phyloP scores from a whole-genome alignment of 2,888 invertebrate species.

The Bombyx huttoni region DNA sequence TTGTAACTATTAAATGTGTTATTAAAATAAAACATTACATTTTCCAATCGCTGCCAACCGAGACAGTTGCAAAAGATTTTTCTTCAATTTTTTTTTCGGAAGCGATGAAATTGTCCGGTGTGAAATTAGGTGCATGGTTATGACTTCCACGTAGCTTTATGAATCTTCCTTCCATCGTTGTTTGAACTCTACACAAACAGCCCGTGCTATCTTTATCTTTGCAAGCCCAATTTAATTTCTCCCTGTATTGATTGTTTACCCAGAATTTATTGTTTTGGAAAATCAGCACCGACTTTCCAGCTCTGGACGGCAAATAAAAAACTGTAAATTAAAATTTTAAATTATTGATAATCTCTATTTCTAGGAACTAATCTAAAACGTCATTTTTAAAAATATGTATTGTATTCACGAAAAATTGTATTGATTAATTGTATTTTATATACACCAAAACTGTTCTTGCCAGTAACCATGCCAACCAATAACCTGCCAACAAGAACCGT shows the following conservation, averaged over 20 bases:
- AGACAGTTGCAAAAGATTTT: conserved; percentile 16
- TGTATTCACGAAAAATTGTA: too few relatives aligned
- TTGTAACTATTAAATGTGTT: too few relatives aligned
- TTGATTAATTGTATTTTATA: too few relatives aligned
- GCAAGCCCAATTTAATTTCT: conserved; percentile 63
- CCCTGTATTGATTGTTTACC: conserved; percentile 62
- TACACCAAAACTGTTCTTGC: too few relatives aligned
- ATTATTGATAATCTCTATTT: not conserved
- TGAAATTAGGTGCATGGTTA: conserved; percentile 55
- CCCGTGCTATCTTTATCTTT: conserved; percentile 55
- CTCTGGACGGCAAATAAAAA: conserved; percentile 59
- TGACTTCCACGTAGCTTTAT: conserved; percentile 51
- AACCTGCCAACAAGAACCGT: too few relatives aligned
- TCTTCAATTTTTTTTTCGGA: conserved; percentile 23
- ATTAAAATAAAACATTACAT: not conserved
- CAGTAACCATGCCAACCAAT: too few relatives aligned
- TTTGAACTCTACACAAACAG: conserved; percentile 60
- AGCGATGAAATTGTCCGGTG: conserved; percentile 46
- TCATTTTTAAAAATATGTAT: too few relatives aligned
- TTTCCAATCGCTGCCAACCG: not conserved
- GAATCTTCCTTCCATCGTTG: conserved; percentile 57
- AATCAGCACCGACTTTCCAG: conserved; percentile 60
- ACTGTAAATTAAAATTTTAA: conserved; percentile 14
- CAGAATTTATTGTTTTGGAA: conserved; percentile 60
- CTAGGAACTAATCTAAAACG: not conserved